phyloP scores from a whole-genome alignment of 2,797 vertebrate species.

The Gorsachius magnificus region DNA sequence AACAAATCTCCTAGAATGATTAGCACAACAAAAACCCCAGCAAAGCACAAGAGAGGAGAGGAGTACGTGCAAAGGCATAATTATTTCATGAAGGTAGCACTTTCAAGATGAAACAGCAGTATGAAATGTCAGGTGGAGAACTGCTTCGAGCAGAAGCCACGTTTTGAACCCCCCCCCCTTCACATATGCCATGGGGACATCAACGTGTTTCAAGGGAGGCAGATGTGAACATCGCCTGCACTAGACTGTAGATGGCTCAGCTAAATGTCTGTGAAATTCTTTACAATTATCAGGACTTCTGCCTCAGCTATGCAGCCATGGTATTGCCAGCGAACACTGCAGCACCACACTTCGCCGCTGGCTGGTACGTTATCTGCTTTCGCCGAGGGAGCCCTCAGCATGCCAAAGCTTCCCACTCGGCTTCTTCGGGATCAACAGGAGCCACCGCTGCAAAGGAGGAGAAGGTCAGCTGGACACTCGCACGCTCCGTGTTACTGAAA shows the following conservation, averaged over 20 bases:
- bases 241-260: not conserved
- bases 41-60: not conserved
- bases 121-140: not conserved
- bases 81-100: not conserved
- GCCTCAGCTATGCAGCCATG: not conserved
- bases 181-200: not conserved
- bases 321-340: not conserved
- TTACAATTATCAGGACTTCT: not conserved
- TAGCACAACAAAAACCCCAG: conserved; percentile 28
- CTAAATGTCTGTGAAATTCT: not conserved
- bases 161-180: not conserved
- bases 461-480: not conserved
- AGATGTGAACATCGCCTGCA: not conserved
- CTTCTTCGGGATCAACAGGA: not conserved
- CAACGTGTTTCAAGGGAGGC: not conserved
- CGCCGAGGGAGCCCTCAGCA: not conserved
- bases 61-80: not conserved
- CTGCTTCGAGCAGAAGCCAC: not conserved
- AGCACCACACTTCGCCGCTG: not conserved
- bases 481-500: not conserved
- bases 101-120: not conserved
- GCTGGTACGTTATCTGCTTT: not conserved
- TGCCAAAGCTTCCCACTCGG: not conserved
- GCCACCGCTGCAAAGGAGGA: not conserved
- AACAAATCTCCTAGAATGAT: conserved; percentile 8